These are phyloP conservation scores for Lasius platythorax DNA, from an alignment of 2,888 invertebrate species.

Conservation along the genomic window DNA sequence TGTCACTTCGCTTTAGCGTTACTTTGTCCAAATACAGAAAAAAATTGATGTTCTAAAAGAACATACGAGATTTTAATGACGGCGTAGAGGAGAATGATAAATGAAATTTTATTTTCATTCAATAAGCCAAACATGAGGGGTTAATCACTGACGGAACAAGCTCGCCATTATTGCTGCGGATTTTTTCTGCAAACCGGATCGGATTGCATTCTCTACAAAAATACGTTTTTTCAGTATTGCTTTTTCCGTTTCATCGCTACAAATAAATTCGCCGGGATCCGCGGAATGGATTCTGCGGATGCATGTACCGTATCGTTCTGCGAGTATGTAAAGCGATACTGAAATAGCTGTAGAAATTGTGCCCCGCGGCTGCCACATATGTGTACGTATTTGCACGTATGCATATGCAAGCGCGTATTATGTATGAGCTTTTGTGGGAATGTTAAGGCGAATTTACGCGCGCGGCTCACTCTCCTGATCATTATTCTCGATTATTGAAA, in stretches of 20 bases:
- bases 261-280: slow-evolving; percentile 50
- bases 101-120: slow-evolving; percentile 42
- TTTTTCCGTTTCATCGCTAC: slow-evolving; percentile 57
- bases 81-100: neutral
- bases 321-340: slow-evolving; percentile 57
- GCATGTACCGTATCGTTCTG: slow-evolving; percentile 28
- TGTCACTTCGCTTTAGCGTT: neutral
- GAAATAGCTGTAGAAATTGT: slow-evolving; percentile 57
- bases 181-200: slow-evolving; percentile 45
- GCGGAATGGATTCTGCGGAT: slow-evolving; percentile 47
- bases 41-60: neutral
- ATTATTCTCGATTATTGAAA: slow-evolving; percentile 12
- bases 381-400: slow-evolving; percentile 32
- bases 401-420: slow-evolving; percentile 46
- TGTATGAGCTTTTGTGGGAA: slow-evolving; percentile 26
- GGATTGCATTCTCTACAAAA: slow-evolving; percentile 53
- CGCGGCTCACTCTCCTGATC: neutral
- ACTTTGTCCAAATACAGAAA: neutral
- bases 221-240: slow-evolving; percentile 56
- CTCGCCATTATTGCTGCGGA: slow-evolving; percentile 41
- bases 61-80: slow-evolving; percentile 2
- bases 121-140: slow-evolving; percentile 14
- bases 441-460: slow-evolving; percentile 42
- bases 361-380: slow-evolving; percentile 43
- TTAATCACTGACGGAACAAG: slow-evolving; percentile 48